Base-by-base conservation (phyloP, 2,888 invertebrate genomes). In the Cerceris ruficornis region DNA sequence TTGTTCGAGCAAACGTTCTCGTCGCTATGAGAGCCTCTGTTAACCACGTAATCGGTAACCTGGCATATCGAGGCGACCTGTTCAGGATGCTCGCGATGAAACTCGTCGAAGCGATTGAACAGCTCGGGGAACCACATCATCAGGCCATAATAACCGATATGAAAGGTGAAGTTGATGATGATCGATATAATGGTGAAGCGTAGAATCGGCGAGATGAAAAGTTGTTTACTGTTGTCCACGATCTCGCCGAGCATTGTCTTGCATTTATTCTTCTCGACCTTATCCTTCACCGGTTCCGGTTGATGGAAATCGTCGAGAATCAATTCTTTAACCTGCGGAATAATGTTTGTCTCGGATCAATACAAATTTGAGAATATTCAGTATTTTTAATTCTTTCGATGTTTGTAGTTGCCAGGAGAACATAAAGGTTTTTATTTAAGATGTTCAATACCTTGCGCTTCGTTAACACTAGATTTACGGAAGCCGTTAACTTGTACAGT, bases 61-160 rank as follows among this genome's bases (percentile, higher is more conserved):
- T 95, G 93, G 90, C 97, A 97, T 70, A 96, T 96, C n/a, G 92
- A 90, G 7, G 93, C 95, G 49, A 88, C 86, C 60, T 90, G 84
- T 50, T 89, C 91, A 65, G 96, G 95, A 92, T 96, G 95, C 46
- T 94, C 93, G 67, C 94, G 94, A 65, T 95, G 94, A 93, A 95
- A 97, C 91, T 96, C 96, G 93, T 97, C 97, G 92, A 97, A 97
- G 61, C 98, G 96, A 92, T 96, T 97, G 93, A 98, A 98, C 90
- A 98, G 94, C 93, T 98, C 98, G 0, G 98, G 98, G 93, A 98
- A 98, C 98, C 98, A 98, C 97, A 98, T 97, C 97, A 98, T 98
- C 69, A 98, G 94, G 55, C 98, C 98, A 92, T 98, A 98, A 92
- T 98, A 98, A 71, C 97, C 98, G 93, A 98, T 98, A 93, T 98